A percentile compares a stretch with the other conserved stretches of the same genome.
Evolutionary conservation across 2,888 invertebrate genomes (phyloP).

Genomic region (Malachius bipustulatus): DNA sequence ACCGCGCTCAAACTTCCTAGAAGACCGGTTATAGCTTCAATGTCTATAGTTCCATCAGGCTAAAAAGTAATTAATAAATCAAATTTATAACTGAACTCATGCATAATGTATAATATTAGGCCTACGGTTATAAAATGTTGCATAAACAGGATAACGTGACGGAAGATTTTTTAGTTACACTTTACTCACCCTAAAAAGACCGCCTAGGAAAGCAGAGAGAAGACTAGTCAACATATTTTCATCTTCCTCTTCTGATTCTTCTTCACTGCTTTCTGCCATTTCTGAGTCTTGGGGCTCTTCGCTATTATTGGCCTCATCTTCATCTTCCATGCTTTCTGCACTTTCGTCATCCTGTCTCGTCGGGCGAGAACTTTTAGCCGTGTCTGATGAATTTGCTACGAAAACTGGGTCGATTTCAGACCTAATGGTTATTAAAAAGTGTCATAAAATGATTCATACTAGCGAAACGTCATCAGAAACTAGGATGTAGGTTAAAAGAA

Average conservation of each 20-base stretch:
- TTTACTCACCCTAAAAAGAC: conserved; percentile 31
- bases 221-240: conserved; percentile 32
- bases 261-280: conserved; percentile 22
- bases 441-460: no score
- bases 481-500: no score
- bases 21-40: conserved; percentile 34
- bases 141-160: no score
- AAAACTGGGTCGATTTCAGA: conserved; percentile 2
- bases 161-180: no score
- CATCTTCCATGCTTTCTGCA: conserved; percentile 7
- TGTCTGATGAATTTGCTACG: background rate
- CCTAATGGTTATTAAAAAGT: conserved; percentile 3
- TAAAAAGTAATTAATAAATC: conserved; percentile 20
- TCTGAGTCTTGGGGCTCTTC: conserved; percentile 17
- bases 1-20: conserved; percentile 35
- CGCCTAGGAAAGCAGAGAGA: conserved; percentile 34
- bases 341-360: conserved; percentile 19
- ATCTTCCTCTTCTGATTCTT: conserved; percentile 30
- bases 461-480: no score
- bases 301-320: conserved; percentile 6
- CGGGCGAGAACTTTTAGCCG: conserved; percentile 11
- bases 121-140: no score
- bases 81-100: background rate
- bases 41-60: conserved; percentile 36
- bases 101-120: no score